Conservation (phyloP, 2,888 invertebrate genomes). For the Dryadula phaetusa region DNA sequence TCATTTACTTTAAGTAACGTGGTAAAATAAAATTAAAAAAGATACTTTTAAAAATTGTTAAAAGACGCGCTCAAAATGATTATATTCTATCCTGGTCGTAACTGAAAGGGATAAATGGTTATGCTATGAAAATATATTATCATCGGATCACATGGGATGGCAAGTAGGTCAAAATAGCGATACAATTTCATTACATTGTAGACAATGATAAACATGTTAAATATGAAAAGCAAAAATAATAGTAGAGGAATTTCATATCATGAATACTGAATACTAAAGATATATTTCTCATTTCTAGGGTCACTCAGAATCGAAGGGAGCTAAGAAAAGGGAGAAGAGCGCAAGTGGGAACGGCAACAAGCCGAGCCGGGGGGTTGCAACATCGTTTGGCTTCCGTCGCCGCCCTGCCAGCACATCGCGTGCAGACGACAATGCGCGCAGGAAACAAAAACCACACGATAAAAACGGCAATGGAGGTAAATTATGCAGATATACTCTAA, state of each 20-base stretch:
- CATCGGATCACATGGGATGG: too few species aligned
- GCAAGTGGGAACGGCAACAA: slow-evolving; percentile 75
- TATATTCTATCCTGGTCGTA: too few species aligned
- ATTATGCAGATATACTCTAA: not conserved
- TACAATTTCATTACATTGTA: too few species aligned
- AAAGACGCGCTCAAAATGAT: too few species aligned
- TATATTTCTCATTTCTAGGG: slow-evolving; percentile 63
- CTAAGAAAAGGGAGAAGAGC: slow-evolving; percentile 82
- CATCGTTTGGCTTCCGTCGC: slow-evolving; percentile 93
- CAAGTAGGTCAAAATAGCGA: too few species aligned
- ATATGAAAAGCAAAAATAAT: too few species aligned
- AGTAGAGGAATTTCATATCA: not conserved
- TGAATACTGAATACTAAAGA: not conserved
- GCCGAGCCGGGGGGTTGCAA: slow-evolving; percentile 89
- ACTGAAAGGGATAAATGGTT: too few species aligned
- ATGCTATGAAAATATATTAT: too few species aligned
- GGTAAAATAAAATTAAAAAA: not conserved
- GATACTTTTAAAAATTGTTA: too few species aligned
- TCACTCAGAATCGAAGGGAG: slow-evolving; percentile 86
- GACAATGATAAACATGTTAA: too few species aligned
- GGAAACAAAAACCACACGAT: slow-evolving; percentile 73
- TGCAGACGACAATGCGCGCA: slow-evolving; percentile 74
- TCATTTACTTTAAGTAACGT: too few species aligned
- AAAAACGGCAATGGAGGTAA: slow-evolving; percentile 80
- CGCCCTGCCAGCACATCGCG: slow-evolving; percentile 82